Evolutionary conservation across 2,113 vertebrate species (phyloP), one percentile per base, ranked within the genome.

Genomic region (Stigmatopora nigra): DNA sequence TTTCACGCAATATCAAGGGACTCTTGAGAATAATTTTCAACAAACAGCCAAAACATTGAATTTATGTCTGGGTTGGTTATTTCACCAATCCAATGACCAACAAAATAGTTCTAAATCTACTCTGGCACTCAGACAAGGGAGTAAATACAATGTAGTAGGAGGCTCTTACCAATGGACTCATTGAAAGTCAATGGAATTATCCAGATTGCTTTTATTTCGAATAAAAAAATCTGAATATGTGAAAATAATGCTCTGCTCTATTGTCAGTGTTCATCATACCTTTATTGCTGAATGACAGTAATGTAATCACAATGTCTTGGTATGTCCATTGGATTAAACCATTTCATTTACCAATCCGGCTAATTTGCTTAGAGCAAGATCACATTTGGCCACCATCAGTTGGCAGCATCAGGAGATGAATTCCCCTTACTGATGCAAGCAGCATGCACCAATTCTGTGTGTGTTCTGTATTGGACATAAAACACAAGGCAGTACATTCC

Each of bases 401-500:
- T 7, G 3, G 15, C 16, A 51, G 25, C 7, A 52, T 52, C 55
- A 41, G 20, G 2, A 47, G 35, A 61, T 4, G 3, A 45, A 65
- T 45, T 25, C 36, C 16, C 64, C 3, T 60, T 20, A n/a, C 73
- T 61, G 44, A 61, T 53, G 22, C 22, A 71, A 71, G 67, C 45
- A 48, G 19, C 20, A 17, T 64, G 12, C 55, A 63, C 75, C 71
- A 72, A 15, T 71, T 11, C 15, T 45, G 68, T 13, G 71, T 45
- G 67, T 19, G 19, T 67, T 65, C 68, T 77, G 56, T 52, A 70
- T 74, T 46, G n/a, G 49, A 59, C 67, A 59, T 59, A 38, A 59
- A 59, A 70, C 2, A 61, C 55, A 60, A 64, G 44, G 56, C 62
- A 45, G 14, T 62, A 12, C 3, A 36, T 19, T 36, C 19, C 57